Evolutionary conservation across 2,797 vertebrate genomes (phyloP).

Genomic region (Pagetopsis macropterus): DNA sequence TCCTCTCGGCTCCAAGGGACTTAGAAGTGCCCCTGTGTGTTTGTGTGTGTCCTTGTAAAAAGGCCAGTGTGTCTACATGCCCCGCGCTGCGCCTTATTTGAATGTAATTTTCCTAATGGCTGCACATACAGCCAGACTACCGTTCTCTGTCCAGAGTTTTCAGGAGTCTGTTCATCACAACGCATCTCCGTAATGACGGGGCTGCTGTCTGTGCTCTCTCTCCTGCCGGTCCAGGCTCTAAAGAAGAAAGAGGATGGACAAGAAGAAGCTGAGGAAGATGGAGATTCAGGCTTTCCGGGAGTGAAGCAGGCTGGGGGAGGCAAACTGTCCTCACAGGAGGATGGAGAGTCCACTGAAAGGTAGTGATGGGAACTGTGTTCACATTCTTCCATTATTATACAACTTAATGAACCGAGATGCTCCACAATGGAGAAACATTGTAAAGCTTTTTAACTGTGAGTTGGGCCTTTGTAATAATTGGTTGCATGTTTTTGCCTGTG

Average conservation of each 20-base stretch:
- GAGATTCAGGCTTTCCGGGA: constrained; percentile 56
- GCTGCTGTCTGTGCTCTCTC: constrained; percentile 90
- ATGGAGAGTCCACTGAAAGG: constrained; percentile 86
- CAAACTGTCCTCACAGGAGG: constrained; percentile 57
- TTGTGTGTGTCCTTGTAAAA: constrained; percentile 31
- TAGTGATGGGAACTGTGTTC: constrained; percentile 59
- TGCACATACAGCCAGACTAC: constrained; percentile 11
- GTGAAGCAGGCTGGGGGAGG: constrained; percentile 44
- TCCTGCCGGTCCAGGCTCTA: constrained; percentile 87
- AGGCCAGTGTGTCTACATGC: constrained; percentile 34
- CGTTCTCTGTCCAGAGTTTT: constrained; percentile 35
- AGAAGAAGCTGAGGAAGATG: constrained; percentile 44
- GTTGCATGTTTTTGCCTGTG: neutral
- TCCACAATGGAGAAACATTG: neutral
- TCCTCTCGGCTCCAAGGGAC: constrained; percentile 49
- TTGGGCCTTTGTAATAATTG: neutral
- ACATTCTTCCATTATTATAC: neutral
- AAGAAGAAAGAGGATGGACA: constrained; percentile 73
- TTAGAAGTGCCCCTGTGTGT: constrained; percentile 64
- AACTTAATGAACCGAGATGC: neutral
- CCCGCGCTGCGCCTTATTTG: constrained; percentile 54
- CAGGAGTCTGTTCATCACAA: constrained; percentile 23
- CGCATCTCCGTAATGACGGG: constrained; percentile 86
- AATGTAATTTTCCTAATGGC: constrained; percentile 62
- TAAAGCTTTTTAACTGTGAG: neutral